Conservation (phyloP, 1,140 invertebrate genomes). For the Eumeta japonica region DNA sequence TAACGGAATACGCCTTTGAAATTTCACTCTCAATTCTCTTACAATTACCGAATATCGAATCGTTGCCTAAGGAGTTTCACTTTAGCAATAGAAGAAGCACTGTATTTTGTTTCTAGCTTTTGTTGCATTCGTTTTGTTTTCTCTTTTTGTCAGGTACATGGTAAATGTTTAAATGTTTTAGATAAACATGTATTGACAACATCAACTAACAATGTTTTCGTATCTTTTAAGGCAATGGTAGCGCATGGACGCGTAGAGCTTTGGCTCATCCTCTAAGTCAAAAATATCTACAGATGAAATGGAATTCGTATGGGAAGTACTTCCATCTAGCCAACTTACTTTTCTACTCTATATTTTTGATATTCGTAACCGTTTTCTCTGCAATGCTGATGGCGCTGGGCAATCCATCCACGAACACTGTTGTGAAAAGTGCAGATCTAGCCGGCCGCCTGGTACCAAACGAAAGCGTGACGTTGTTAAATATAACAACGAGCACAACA, state of each 20-base stretch:
- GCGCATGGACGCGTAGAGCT: slow-evolving; percentile 75
- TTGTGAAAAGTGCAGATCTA: background rate
- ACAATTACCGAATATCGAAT: too few species aligned
- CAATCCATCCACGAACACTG: slow-evolving; percentile 5
- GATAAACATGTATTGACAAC: too few species aligned
- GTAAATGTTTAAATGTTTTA: slow-evolving; percentile 1
- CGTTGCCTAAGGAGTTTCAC: too few species aligned
- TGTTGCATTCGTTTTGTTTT: too few species aligned
- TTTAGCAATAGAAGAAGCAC: too few species aligned
- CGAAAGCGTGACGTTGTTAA: background rate
- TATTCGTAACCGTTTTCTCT: slow-evolving; percentile 72
- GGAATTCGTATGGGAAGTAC: slow-evolving; percentile 84
- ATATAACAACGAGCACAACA: background rate
- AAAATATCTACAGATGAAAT: slow-evolving; percentile 85
- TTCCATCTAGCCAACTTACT: slow-evolving; percentile 76
- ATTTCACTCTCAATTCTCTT: too few species aligned
- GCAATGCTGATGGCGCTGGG: slow-evolving; percentile 60
- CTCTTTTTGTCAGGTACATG: too few species aligned
- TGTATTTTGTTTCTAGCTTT: too few species aligned
- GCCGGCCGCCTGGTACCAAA: background rate
- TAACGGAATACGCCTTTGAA: too few species aligned
- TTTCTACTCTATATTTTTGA: slow-evolving; percentile 72
- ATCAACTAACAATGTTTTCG: slow-evolving; percentile 4
- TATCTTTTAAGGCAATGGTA: slow-evolving; percentile 74
- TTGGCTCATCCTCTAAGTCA: slow-evolving; percentile 79